Evolutionary conservation across 92 coral and sea anemone species (phyloP), one percentile per base, ranked within the genome.

Genomic region (Epizoanthus illoricatus): DNA sequence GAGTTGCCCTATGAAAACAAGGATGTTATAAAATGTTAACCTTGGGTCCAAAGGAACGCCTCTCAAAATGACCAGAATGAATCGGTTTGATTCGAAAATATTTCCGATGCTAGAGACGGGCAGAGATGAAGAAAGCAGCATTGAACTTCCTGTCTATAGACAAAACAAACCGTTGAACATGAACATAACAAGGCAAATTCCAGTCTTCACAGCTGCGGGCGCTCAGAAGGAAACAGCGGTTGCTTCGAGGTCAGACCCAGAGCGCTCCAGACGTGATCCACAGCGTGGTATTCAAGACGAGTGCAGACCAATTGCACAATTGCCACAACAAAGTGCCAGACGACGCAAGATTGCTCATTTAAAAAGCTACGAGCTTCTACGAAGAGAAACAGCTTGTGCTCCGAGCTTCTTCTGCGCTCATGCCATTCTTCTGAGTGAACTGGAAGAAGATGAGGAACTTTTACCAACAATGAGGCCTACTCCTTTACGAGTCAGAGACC

Each of bases 401-500:
- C n/a, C 21, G 6, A 15, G 73, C n/a, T 18, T 4, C 73, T 45
- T 52, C 2, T 17, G 73, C 52, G 49, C 52, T 11, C 49, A 68
- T 12, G 73, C 73, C n/a, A 19, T 68, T 13, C n/a, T 68, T 4
- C 10, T 39, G 73, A 68, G 73, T 17, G 52, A 68, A 36, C 7
- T 39, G 73, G 20, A 68, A 24, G 52, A 68, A 68, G 47, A 68
- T 24, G 47, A 68, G 3, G 9, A 66, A 4, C 40, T 33, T n/a
- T 67, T 43, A 4, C 72, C n/a, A 67, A 43, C 9, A 23, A 67
- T 10, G 39, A 10, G 33, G 19, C 18, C 4, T 18, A 45, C 43
- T 68, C 52, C 47, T 68, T 16, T 69, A 64, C 75, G 76, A 64
- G 80, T 81, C 28, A 79, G 93, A 67, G 33, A 88, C 71, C 89